Base-by-base conservation (phyloP, 2,113 vertebrate genomes). In the Ellobius talpinus region DNA sequence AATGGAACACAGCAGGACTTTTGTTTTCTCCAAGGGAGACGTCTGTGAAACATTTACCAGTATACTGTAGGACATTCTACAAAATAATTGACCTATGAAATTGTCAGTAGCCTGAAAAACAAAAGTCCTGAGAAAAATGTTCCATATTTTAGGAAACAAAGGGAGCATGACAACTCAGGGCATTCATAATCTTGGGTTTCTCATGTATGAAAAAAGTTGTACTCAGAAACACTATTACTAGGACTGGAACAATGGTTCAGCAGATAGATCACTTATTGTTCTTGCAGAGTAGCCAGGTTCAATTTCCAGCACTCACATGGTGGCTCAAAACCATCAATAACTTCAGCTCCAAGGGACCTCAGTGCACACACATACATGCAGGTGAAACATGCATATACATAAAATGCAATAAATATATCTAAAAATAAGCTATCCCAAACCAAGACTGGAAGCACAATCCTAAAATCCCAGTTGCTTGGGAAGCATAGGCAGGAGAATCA, bases 31-130 rank as follows among this genome's bases (percentile, higher is more conserved):
- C 58, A 33, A 45, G 9, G 42, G 3, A 94, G 39, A 88, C 19
- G 92, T 85, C n/a, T 95, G 33, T 84, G 90, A 92, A 96, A 94
- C 65, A 79, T 78, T 89, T 73, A 87, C 23, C 65, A 88, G 70
- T 70, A 72, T 72, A 72, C 26, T 72, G n/a, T 52, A 92, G 24
- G 26, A 95, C 10, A 79, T 55, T 76, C 70, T 79, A 65, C 47
- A 94, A 63, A 94, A 81, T 66, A 93, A 73, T 63, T 90, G 68
- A 23, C 29, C 74, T 79, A 79, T 76, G 36, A 92, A 94, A 96
- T 86, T 45, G 39, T 82, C 90, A 96, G 36, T 33, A 33, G 90
- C n/a, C 12, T 87, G 55, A 86, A 87, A 96, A 52, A 78, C 3
- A 42, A 90, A 87, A 93, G 13, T 77, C 5, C 17, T 74, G 31